phyloP scores from a whole-genome alignment of 2,113 vertebrate genomes.

The Ochotona princeps region DNA sequence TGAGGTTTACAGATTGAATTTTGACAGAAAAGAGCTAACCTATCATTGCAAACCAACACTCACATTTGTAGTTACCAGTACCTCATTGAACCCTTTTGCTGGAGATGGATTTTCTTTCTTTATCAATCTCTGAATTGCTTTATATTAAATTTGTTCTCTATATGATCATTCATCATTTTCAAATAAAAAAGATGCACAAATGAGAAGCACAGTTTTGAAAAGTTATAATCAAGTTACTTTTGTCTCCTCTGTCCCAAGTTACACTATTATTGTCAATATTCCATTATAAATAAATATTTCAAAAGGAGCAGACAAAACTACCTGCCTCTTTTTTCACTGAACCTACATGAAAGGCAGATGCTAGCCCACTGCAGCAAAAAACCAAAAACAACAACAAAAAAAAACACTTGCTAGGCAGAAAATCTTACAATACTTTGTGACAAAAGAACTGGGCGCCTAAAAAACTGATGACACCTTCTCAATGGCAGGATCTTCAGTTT shows the following conservation, averaged over 20 bases:
- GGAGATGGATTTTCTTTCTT: background rate
- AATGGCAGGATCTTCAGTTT: background rate
- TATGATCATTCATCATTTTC: background rate
- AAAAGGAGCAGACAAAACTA: background rate
- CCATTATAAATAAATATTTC: background rate
- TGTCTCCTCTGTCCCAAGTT: background rate
- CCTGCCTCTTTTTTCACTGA: background rate
- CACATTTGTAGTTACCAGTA: background rate
- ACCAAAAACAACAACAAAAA: no score
- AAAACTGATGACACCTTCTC: conserved; percentile 49
- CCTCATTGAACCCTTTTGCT: background rate
- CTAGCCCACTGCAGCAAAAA: conserved; percentile 15
- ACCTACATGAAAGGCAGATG: background rate
- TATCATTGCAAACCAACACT: background rate
- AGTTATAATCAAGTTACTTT: background rate
- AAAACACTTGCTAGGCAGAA: conserved; percentile 47
- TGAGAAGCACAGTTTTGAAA: background rate
- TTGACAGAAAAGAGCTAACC: background rate
- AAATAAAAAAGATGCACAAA: background rate
- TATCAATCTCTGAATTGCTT: background rate
- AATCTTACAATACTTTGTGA: background rate
- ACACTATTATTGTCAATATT: background rate
- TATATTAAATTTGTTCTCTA: background rate
- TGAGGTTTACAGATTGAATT: background rate
- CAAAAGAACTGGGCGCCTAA: background rate